Percentiles rank a stretch among this genome's conserved stretches.
Conservation (phyloP, 2,113 vertebrate genomes). For the Gymnocephalus cernua region DNA sequence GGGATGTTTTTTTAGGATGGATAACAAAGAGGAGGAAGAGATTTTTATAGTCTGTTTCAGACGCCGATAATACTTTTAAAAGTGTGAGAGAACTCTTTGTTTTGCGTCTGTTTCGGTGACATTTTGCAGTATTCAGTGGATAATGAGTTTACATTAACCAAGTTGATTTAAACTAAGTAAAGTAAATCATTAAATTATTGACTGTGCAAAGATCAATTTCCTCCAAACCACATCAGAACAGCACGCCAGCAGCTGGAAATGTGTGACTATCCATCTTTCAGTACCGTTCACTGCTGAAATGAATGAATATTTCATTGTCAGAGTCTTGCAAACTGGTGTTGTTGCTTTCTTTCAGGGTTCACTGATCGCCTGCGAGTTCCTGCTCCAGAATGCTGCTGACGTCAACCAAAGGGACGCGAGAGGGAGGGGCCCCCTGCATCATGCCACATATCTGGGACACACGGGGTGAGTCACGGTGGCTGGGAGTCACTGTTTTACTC, state of each 20-base stretch:
- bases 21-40: background rate
- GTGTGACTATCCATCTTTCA: background rate
- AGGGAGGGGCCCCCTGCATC: slow-evolving; percentile 92
- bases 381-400: slow-evolving; percentile 96
- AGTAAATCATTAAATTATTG: too few relatives aligned
- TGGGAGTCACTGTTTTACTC: background rate
- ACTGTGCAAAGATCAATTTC: too few relatives aligned
- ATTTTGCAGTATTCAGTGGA: too few relatives aligned
- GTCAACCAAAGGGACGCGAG: slow-evolving; percentile 95
- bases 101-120: background rate
- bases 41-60: background rate
- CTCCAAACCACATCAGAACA: too few relatives aligned
- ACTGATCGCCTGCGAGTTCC: slow-evolving; percentile 94
- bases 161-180: too few relatives aligned
- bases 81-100: background rate
- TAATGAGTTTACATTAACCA: too few relatives aligned
- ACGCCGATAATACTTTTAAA: background rate
- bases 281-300: background rate
- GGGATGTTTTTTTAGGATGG: background rate
- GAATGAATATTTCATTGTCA: background rate
- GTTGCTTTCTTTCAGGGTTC: slow-evolving; percentile 86
- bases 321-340: background rate
- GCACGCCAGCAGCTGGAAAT: background rate
- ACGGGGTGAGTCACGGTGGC: slow-evolving; percentile 88
- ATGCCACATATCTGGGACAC: slow-evolving; percentile 92